Percentiles rank a stretch among this genome's conserved stretches.
Conservation (phyloP, 2,113 vertebrate species). For the Oxygymnocypris stewartii region DNA sequence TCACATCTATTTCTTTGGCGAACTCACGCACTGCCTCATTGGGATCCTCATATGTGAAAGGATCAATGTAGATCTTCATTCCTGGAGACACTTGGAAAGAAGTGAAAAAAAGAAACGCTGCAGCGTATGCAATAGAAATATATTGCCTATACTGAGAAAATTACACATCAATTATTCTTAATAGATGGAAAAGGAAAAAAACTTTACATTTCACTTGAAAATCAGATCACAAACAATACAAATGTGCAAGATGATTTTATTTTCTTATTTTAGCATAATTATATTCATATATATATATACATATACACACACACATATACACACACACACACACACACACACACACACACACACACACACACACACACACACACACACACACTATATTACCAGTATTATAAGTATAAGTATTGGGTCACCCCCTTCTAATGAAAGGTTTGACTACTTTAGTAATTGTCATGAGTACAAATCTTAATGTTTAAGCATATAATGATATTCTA, state of each 20-base stretch:
- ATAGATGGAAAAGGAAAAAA: not conserved
- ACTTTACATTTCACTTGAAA: too few species aligned
- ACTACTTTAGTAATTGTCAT: too few species aligned
- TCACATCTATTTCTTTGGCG: conserved; percentile 95
- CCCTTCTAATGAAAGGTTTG: too few species aligned
- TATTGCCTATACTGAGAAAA: not conserved
- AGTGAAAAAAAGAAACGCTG: conserved; percentile 41
- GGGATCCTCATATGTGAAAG: conserved; percentile 91
- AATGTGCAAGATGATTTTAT: not conserved
- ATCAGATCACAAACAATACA: not conserved
- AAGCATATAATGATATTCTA: too few species aligned
- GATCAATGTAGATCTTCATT: conserved; percentile 98
- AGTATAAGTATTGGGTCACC: too few species aligned
- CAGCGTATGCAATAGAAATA: conserved; percentile 7
- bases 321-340: too few species aligned
- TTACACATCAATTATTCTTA: not conserved
- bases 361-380: too few species aligned
- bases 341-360: too few species aligned
- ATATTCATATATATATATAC: not conserved
- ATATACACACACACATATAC: too few species aligned
- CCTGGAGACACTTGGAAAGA: conserved; percentile 85
- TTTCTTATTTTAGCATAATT: not conserved
- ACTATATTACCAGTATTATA: too few species aligned
- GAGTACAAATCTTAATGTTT: too few species aligned
- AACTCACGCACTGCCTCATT: conserved; percentile 95